A percentile compares a stretch with the other conserved stretches of the same genome.
phyloP scores from a whole-genome alignment of 2,113 vertebrate species.

The Mionectes macconnelli region DNA sequence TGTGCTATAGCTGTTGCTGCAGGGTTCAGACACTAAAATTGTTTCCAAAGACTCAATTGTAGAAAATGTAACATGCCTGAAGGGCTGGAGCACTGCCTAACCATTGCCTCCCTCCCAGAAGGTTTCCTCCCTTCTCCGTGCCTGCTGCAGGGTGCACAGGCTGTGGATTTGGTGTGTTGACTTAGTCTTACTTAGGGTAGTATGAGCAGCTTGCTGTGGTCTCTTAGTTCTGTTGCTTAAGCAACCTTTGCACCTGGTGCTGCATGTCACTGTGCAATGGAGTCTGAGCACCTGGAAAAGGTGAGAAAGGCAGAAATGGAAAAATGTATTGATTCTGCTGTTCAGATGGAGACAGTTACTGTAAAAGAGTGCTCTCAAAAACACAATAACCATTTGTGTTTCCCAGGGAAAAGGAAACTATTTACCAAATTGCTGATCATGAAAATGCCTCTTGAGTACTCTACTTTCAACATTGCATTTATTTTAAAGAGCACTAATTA shows the following conservation, averaged over 20 bases:
- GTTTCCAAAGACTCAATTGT: not conserved
- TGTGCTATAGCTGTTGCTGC: not conserved
- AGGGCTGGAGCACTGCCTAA: not conserved
- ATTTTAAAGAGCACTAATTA: not conserved
- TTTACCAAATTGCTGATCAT: not conserved
- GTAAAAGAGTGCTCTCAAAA: not conserved
- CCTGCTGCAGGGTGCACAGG: not conserved
- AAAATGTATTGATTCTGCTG: not conserved
- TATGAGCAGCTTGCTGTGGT: not conserved
- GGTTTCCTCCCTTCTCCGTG: accelerated
- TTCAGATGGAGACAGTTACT: not conserved
- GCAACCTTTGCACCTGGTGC: not conserved
- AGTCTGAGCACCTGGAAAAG: not conserved
- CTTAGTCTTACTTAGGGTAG: not conserved
- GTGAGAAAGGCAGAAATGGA: not conserved
- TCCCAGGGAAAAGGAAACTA: not conserved
- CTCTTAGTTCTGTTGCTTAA: not conserved
- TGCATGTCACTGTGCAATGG: not conserved
- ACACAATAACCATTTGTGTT: not conserved
- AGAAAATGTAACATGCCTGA: not conserved
- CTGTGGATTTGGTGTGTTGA: not conserved
- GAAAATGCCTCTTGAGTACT: not conserved
- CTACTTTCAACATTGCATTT: not conserved
- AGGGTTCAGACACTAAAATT: not conserved
- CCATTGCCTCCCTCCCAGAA: accelerated